phyloP scores from a whole-genome alignment of 2,888 invertebrate species.

The Zaprionus bogoriensis region DNA sequence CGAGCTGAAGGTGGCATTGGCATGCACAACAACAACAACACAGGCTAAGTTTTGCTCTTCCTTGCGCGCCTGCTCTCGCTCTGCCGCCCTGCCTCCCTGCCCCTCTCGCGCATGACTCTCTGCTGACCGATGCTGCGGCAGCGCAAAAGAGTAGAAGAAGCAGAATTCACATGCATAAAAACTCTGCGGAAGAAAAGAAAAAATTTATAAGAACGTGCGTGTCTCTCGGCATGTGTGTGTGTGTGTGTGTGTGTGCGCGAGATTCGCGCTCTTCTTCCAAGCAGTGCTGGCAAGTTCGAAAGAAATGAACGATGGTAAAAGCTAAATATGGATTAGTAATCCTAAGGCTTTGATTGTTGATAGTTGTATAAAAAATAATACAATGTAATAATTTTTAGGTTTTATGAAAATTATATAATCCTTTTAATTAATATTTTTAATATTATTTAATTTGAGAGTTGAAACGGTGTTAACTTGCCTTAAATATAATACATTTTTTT shows the following conservation, averaged over 20 bases:
- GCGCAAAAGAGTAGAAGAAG: constrained; percentile 20
- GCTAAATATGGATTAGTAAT: neutral
- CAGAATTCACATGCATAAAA: constrained; percentile 64
- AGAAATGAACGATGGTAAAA: neutral
- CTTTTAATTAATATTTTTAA: neutral
- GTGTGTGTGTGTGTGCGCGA: constrained; percentile 7
- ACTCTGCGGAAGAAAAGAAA: constrained; percentile 60
- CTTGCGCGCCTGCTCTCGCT: constrained; percentile 4
- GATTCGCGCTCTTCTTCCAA: neutral
- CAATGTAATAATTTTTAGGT: neutral
- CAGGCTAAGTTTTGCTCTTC: constrained; percentile 51
- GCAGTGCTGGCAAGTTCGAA: neutral
- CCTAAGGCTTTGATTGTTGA: too few relatives aligned
- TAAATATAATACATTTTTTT: neutral
- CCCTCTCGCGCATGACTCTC: constrained; percentile 1
- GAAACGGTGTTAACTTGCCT: too few relatives aligned
- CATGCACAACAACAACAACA: constrained; percentile 37
- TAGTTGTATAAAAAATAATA: neutral
- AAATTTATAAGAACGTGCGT: constrained; percentile 68
- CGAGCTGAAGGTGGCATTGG: constrained; percentile 50
- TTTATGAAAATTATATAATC: neutral
- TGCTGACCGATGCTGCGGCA: constrained; percentile 48
- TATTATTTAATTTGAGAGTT: neutral
- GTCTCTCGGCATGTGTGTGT: constrained; percentile 23
- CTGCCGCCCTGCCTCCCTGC: neutral